Percentiles rank a stretch among this genome's conserved stretches.
Evolutionary conservation across 2,113 vertebrate species (phyloP).

Genomic region (Pica pica): DNA sequence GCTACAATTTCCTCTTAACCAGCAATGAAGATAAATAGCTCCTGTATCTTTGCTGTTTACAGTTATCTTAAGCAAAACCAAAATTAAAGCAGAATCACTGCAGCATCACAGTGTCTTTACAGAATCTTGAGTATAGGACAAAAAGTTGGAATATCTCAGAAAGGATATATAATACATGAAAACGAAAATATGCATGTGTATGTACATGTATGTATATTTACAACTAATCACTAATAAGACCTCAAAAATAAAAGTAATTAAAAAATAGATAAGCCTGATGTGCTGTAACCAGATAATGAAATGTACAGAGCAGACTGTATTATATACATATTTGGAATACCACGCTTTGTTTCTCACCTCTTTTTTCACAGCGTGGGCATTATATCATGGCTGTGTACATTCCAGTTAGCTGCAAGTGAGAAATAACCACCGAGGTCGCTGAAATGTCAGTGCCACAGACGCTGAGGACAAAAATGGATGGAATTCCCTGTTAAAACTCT

Average conservation of each 20-base stretch:
- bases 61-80: constrained; percentile 40
- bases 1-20: constrained; percentile 1
- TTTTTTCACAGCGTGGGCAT: not conserved
- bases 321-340: not conserved
- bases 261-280: not conserved
- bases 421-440: not conserved
- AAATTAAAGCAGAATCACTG: not conserved
- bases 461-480: not conserved
- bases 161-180: not conserved
- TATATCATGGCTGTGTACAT: constrained; percentile 36
- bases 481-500: not conserved
- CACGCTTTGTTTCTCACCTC: not conserved
- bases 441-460: not conserved
- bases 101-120: not conserved
- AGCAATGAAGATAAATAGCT: constrained; percentile 40
- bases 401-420: constrained; percentile 33
- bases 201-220: not conserved
- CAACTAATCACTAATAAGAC: not conserved
- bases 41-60: not conserved
- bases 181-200: not conserved
- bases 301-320: not conserved
- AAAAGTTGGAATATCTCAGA: not conserved
- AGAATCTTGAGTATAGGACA: not conserved
- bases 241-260: not conserved
- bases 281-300: not conserved